Evolutionary conservation across 1,140 invertebrate species (phyloP), one percentile per base, ranked within the genome.

Genomic region (Brevipalpus yothersi): DNA sequence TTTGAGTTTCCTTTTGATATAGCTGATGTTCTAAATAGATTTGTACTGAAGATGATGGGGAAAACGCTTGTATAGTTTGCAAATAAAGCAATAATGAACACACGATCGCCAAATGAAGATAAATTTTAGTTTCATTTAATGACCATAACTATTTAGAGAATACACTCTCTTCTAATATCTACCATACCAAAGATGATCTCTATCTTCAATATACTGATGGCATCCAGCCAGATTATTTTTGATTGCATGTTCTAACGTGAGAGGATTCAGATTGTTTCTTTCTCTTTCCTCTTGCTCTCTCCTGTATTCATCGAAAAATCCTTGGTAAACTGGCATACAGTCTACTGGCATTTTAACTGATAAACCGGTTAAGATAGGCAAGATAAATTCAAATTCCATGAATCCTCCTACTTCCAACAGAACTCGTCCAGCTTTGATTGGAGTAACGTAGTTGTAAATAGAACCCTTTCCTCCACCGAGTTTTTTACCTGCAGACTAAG

Each of bases 361-460:
- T 55, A 70, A 62, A 40, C 65, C 63, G 23, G 66, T 66, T 40
- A 76, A 59, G 41, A 70, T 64, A 9, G 62, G 60, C 47, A 68
- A 42, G 67, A 91, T 85, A 77, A 96, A 86, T 63, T 75, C 72
- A 72, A 80, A 95, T 72, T 91, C 84, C 67, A 84, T 81, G 68
- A 81, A 76, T 19, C 95, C 95, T 56, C 82, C 92, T 49, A 99
- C 69, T 80, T 99, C 95, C 4, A 99, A 61, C 61, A 99, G 89
- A n/a, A 99, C 80, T 65, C 92, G 73, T 45, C 84, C 86, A 55
- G 82, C 75, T 75, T 85, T 90, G 3, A 99, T 71, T 0, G 95
- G 95, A 10, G 87, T 90, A 0, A 85, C 84, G 71, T 95, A 99
- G 72, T 95, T 87, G 71, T 93, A 79, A 59, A 98, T 95, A n/a